Conservation (phyloP, 2,888 invertebrate species). For the Apotomis betuletana region DNA sequence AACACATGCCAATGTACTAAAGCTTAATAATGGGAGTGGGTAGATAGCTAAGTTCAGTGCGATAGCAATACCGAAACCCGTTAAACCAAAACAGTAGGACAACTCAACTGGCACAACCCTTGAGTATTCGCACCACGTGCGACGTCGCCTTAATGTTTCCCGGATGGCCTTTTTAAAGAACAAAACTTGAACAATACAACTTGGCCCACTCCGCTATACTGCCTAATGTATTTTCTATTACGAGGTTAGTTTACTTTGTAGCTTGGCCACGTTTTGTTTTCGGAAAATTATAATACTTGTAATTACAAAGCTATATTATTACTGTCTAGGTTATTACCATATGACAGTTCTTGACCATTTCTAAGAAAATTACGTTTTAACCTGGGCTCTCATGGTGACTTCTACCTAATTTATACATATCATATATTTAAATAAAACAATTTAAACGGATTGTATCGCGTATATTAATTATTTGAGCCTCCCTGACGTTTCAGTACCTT, state of each 20-base stretch:
- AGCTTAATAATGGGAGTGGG: too few relatives aligned
- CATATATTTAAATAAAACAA: too few relatives aligned
- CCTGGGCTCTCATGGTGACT: too few relatives aligned
- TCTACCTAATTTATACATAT: too few relatives aligned
- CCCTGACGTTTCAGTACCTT: too few relatives aligned
- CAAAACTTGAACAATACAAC: conserved; percentile 55
- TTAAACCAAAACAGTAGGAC: neutral
- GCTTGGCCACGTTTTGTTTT: conserved; percentile 23
- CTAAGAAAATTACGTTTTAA: too few relatives aligned
- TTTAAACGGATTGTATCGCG: too few relatives aligned
- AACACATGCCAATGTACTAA: too few relatives aligned
- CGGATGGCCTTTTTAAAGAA: conserved; percentile 62
- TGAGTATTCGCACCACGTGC: conserved; percentile 60
- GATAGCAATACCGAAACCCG: conserved; percentile 11
- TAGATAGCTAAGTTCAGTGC: neutral
- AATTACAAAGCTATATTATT: neutral
- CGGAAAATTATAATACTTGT: neutral
- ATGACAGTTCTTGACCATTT: too few relatives aligned
- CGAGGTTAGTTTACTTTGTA: conserved; percentile 37
- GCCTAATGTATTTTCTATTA: conserved; percentile 43
- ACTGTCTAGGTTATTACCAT: too few relatives aligned
- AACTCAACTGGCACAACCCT: conserved; percentile 41
- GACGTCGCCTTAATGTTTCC: conserved; percentile 61
- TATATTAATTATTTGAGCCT: too few relatives aligned
- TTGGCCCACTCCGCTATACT: conserved; percentile 35